Evolutionary conservation across 2,888 invertebrate species (phyloP).

Genomic region (Charanyca ferruginea): DNA sequence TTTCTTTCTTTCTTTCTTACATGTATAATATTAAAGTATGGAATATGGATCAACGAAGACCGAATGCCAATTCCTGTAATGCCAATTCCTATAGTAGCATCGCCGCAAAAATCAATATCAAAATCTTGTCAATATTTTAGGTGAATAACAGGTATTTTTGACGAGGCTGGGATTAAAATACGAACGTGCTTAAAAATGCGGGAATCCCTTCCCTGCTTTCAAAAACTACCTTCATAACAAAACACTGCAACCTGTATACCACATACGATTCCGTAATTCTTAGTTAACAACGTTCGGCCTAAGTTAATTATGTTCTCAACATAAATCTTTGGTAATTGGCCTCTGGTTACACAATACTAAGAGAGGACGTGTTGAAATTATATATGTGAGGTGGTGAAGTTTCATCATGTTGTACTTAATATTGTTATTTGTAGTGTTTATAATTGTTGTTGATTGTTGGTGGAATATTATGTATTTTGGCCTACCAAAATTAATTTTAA

Average conservation of each 20-base stretch:
- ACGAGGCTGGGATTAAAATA: no score
- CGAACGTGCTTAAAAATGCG: no score
- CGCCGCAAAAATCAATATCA: no score
- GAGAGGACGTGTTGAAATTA: conserved; percentile 90
- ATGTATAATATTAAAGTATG: no score
- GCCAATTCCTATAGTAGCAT: no score
- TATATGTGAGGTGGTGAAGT: conserved; percentile 87
- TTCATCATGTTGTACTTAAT: conserved; percentile 76
- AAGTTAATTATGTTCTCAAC: conserved; percentile 91
- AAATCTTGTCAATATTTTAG: no score
- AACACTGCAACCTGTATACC: conserved; percentile 67
- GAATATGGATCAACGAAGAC: no score
- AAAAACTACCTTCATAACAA: conserved; percentile 28
- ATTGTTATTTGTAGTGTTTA: conserved; percentile 64
- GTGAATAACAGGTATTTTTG: no score
- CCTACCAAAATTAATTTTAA: no score
- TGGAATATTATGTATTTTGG: conserved; percentile 4
- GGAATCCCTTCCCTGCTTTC: no score
- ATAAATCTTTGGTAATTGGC: conserved; percentile 92
- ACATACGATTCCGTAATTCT: conserved; percentile 85
- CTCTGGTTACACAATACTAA: conserved; percentile 90
- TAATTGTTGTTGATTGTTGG: conserved; percentile 44
- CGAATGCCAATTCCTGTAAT: no score
- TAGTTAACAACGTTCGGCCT: conserved; percentile 89
- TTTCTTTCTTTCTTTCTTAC: no score